These are phyloP conservation scores for Pipistrellus kuhlii DNA, from an alignment of 2,797 vertebrate genomes.

Conservation along the genomic window DNA sequence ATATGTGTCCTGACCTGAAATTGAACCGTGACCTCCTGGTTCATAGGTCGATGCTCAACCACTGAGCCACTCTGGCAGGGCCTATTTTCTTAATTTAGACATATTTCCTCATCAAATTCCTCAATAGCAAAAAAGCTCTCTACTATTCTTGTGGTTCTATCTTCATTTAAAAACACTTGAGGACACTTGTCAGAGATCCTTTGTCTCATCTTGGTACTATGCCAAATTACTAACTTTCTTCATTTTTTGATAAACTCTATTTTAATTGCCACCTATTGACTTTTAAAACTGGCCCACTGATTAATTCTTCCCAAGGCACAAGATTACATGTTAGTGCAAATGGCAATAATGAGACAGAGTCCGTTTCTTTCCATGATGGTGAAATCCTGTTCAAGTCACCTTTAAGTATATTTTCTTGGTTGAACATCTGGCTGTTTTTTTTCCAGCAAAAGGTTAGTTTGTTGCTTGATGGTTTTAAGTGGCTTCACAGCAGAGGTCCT, in stretches of 20 bases:
- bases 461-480: neutral
- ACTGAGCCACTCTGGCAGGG: too few species aligned
- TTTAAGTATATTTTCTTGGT: neutral
- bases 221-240: neutral
- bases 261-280: neutral
- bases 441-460: neutral
- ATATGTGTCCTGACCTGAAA: too few species aligned
- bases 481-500: neutral
- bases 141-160: neutral
- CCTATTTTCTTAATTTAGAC: neutral
- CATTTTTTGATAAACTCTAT: neutral
- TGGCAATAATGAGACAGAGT: neutral
- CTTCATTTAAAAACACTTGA: constrained; percentile 1
- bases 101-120: neutral
- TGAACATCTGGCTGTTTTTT: neutral
- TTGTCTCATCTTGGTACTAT: neutral
- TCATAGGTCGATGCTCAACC: too few species aligned
- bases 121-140: neutral
- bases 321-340: neutral
- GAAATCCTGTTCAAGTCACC: neutral
- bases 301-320: neutral
- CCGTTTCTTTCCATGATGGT: neutral
- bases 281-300: neutral
- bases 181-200: neutral
- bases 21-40: too few species aligned